phyloP scores from a whole-genome alignment of 2,888 invertebrate species.

The Coecobrya sp. region DNA sequence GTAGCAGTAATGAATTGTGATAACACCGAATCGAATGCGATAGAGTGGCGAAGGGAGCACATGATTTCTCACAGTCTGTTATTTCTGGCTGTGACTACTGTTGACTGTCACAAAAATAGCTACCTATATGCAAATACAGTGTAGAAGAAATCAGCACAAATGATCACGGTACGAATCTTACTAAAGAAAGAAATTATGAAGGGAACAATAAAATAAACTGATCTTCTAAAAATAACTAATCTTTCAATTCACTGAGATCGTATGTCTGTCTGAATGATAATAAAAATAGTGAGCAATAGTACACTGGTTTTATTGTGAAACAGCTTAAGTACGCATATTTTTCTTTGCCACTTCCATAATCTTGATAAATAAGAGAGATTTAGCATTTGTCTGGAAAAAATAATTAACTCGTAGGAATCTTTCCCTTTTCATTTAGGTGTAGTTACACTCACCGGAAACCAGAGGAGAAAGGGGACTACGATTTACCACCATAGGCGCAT shows the following conservation, averaged over 20 bases:
- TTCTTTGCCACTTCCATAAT: conserved; percentile 43
- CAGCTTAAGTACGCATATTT: background rate
- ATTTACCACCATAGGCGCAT: background rate
- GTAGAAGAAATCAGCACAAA: background rate
- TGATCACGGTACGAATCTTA: too few species aligned
- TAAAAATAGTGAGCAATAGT: background rate
- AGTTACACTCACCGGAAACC: background rate
- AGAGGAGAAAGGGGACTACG: background rate
- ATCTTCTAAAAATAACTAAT: too few species aligned
- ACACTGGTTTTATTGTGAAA: background rate
- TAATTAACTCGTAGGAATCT: background rate
- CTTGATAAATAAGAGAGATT: conserved; percentile 43
- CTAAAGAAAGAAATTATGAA: too few species aligned
- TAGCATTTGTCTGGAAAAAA: background rate
- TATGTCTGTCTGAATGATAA: background rate
- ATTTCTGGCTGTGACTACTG: too few species aligned
- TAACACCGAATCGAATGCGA: background rate
- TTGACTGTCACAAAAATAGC: background rate
- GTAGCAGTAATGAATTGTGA: background rate
- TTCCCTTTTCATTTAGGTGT: background rate
- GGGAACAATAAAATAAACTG: too few species aligned
- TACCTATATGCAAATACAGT: background rate
- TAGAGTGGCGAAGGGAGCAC: background rate
- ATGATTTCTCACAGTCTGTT: conserved; percentile 3
- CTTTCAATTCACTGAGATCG: too few species aligned